These are phyloP conservation scores for Ptychoptera contaminata DNA, from an alignment of 2,888 invertebrate species.

Conservation along the genomic window DNA sequence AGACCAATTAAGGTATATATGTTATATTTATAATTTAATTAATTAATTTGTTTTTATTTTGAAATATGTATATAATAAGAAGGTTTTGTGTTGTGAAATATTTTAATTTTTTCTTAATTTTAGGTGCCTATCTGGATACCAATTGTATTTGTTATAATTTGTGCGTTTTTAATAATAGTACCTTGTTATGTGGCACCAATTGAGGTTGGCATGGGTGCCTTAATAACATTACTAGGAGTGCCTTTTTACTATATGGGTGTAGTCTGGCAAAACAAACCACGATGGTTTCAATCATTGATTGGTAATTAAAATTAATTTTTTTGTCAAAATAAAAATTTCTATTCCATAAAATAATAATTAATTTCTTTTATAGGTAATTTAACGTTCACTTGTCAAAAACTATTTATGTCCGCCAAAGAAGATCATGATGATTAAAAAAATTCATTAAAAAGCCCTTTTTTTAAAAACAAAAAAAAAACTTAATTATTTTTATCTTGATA, in stretches of 20 bases:
- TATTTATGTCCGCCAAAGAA: slow-evolving; percentile 54
- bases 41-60: slow-evolving; percentile 6
- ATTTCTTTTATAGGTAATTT: not conserved
- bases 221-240: slow-evolving; percentile 68
- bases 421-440: slow-evolving; percentile 25
- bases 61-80: slow-evolving; percentile 14
- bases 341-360: too few relatives aligned
- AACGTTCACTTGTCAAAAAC: slow-evolving; percentile 35
- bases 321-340: not conserved
- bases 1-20: slow-evolving; percentile 66
- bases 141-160: slow-evolving; percentile 56
- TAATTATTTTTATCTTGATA: slow-evolving; percentile 8
- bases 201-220: slow-evolving; percentile 61
- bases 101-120: slow-evolving; percentile 11
- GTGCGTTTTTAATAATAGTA: slow-evolving; percentile 61
- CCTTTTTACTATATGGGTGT: slow-evolving; percentile 67
- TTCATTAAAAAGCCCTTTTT: not conserved
- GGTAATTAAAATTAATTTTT: slow-evolving; percentile 40
- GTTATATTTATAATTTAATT: slow-evolving; percentile 1
- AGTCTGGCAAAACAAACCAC: slow-evolving; percentile 47
- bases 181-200: slow-evolving; percentile 64
- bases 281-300: slow-evolving; percentile 38
- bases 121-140: slow-evolving; percentile 63
- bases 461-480: not conserved
- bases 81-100: not conserved